Evolutionary conservation across 2,797 vertebrate species (phyloP).

Genomic region (Argya squamiceps): DNA sequence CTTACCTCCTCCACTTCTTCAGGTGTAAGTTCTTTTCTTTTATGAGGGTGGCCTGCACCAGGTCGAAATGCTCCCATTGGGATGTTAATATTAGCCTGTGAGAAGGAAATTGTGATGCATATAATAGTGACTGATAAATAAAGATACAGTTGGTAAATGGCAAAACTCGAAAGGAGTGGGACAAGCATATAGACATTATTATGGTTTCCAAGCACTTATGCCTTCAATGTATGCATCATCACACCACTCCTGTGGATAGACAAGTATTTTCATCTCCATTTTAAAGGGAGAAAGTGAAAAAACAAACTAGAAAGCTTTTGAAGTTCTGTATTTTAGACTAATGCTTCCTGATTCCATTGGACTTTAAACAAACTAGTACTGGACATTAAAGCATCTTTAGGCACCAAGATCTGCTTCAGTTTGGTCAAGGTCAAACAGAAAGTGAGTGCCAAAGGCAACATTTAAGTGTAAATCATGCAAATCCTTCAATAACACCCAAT

Average conservation of each 20-base stretch:
- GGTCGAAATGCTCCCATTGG: constrained; percentile 97
- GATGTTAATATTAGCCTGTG: constrained; percentile 97
- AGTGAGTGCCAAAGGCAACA: neutral
- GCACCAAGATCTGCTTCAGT: neutral
- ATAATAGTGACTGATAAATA: neutral
- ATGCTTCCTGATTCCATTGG: neutral
- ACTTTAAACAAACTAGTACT: neutral
- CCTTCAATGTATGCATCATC: neutral
- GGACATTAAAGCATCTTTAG: neutral
- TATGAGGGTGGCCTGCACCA: constrained; percentile 93
- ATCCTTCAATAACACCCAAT: neutral
- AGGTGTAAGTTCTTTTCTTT: constrained; percentile 89
- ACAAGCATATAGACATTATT: neutral
- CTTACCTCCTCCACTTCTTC: constrained; percentile 91
- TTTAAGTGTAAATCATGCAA: neutral
- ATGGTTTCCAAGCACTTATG: neutral
- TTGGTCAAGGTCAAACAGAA: neutral
- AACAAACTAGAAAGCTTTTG: neutral
- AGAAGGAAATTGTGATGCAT: constrained; percentile 30
- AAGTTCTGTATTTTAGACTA: neutral
- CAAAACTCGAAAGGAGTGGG: neutral
- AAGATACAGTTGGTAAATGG: neutral
- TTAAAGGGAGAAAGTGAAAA: neutral
- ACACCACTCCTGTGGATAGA: neutral
- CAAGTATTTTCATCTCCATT: neutral